These are phyloP conservation scores for Lissonota sp. DNA, from an alignment of 2,888 invertebrate genomes.

Conservation along the genomic window DNA sequence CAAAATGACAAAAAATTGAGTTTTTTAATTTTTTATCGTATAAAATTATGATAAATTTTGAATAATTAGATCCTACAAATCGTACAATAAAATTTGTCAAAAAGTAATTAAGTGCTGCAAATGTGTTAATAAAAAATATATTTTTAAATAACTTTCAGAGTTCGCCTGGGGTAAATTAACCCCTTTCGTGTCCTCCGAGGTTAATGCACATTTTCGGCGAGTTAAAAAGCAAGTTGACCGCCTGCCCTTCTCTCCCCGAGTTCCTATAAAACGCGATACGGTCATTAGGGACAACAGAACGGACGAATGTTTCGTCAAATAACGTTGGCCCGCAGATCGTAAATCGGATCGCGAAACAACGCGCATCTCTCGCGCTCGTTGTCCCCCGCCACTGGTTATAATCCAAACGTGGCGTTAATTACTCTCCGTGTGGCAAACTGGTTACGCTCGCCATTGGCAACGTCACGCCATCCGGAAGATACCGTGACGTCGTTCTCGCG, in stretches of 20 bases:
- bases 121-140: too few relatives aligned
- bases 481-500: slow-evolving; percentile 11
- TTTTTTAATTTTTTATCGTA: too few relatives aligned
- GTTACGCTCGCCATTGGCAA: slow-evolving; percentile 62
- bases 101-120: too few relatives aligned
- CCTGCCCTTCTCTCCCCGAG: too few relatives aligned
- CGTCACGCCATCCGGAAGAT: slow-evolving; percentile 60
- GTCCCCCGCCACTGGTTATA: slow-evolving; percentile 25
- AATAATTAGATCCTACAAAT: too few relatives aligned
- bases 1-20: background rate
- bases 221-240: too few relatives aligned
- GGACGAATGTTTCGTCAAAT: slow-evolving; percentile 1
- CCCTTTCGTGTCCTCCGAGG: too few relatives aligned
- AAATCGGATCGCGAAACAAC: slow-evolving; percentile 30
- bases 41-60: too few relatives aligned
- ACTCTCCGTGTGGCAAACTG: slow-evolving; percentile 58
- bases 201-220: too few relatives aligned
- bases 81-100: too few relatives aligned
- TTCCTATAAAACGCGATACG: background rate
- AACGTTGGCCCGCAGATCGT: slow-evolving; percentile 36
- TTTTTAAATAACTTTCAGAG: too few relatives aligned
- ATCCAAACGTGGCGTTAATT: slow-evolving; percentile 63
- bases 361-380: slow-evolving; percentile 20
- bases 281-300: slow-evolving; percentile 1
- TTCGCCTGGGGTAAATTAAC: too few relatives aligned